Conservation (phyloP, 2,888 invertebrate genomes). For the Craniophora ligustri region DNA sequence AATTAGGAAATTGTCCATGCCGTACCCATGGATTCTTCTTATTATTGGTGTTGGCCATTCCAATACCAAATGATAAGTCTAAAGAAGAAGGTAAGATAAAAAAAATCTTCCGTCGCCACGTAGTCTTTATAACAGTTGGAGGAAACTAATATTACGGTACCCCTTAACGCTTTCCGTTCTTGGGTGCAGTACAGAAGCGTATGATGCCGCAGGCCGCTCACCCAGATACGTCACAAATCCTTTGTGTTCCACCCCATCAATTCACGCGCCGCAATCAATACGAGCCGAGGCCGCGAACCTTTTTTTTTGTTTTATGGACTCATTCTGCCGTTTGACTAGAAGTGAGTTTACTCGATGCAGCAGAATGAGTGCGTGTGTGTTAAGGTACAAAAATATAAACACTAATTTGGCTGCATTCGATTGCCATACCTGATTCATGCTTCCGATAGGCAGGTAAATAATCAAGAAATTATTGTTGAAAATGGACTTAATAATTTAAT, state of each 20-base stretch:
- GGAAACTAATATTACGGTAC: constrained; percentile 3
- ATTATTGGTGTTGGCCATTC: too few relatives aligned
- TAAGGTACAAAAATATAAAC: too few relatives aligned
- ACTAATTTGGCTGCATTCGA: too few relatives aligned
- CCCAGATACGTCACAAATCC: constrained; percentile 62
- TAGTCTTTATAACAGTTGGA: not conserved
- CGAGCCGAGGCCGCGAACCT: constrained; percentile 18
- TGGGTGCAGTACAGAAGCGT: constrained; percentile 58
- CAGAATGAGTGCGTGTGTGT: too few relatives aligned
- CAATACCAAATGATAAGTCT: too few relatives aligned
- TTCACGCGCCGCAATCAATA: constrained; percentile 59
- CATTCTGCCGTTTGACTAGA: not conserved
- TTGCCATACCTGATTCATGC: too few relatives aligned
- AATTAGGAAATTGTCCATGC: too few relatives aligned
- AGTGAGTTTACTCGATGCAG: too few relatives aligned
- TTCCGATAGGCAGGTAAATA: too few relatives aligned
- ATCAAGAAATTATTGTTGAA: too few relatives aligned
- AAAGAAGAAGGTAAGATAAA: not conserved
- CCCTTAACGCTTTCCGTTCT: constrained; percentile 18
- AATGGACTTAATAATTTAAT: too few relatives aligned
- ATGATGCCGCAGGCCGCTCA: constrained; percentile 51
- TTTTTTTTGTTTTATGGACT: constrained; percentile 11
- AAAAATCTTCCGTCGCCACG: not conserved
- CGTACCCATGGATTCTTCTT: too few relatives aligned
- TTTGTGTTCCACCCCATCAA: constrained; percentile 68